Evolutionary conservation across 30 jellyfish, hydroid and myxozoan species (phyloP).

Genomic region (Cassiopea andromeda): DNA sequence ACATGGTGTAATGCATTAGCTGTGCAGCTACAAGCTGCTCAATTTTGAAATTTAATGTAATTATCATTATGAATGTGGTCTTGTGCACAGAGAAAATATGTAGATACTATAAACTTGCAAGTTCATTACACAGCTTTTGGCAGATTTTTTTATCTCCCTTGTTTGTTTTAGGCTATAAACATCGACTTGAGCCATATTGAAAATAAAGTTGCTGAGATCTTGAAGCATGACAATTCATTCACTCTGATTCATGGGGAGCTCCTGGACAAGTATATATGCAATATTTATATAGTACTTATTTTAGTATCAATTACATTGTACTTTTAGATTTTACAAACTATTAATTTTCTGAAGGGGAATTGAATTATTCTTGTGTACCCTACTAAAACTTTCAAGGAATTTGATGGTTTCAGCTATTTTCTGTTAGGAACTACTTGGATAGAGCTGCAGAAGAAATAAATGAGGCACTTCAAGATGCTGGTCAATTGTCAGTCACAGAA

Average conservation of each 20-base stretch:
- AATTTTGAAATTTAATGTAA: too few species aligned
- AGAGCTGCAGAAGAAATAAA: slow-evolving; percentile 96
- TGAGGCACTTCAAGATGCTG: slow-evolving; percentile 96
- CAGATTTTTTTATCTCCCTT: background rate
- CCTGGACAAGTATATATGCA: slow-evolving; percentile 68
- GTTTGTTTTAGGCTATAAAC: slow-evolving; percentile 67
- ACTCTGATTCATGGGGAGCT: slow-evolving; percentile 91
- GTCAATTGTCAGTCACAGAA: slow-evolving; percentile 92
- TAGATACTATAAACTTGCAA: background rate
- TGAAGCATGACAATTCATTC: slow-evolving; percentile 80
- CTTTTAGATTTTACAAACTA: too few species aligned
- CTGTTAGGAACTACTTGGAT: slow-evolving; percentile 85
- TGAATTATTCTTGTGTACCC: too few species aligned
- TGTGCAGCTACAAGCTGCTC: too few species aligned
- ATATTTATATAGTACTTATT: too few species aligned
- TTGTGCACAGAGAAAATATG: background rate
- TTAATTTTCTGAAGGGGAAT: too few species aligned
- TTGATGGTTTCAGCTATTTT: background rate
- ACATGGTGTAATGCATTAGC: too few species aligned
- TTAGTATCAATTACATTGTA: too few species aligned
- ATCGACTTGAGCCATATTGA: slow-evolving; percentile 93
- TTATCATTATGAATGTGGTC: background rate
- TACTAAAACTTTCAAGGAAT: too few species aligned
- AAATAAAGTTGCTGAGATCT: slow-evolving; percentile 84
- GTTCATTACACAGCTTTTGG: background rate